Conservation (phyloP, 92 coral and sea anemone genomes). For the Epizoanthus scotinus region DNA sequence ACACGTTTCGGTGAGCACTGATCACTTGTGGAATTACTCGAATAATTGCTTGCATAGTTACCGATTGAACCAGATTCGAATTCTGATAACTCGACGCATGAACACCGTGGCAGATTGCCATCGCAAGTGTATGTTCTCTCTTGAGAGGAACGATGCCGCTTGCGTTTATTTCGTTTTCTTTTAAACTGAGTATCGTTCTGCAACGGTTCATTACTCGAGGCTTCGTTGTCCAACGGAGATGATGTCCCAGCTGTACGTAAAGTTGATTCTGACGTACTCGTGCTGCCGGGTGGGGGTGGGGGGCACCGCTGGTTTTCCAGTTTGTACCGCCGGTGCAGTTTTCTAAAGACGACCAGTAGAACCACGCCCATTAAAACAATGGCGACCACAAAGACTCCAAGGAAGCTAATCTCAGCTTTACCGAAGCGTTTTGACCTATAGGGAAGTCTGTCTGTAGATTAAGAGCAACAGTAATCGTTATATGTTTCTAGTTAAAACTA, state of each 20-base stretch:
- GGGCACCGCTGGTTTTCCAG: conserved; percentile 44
- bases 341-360: conserved; percentile 72
- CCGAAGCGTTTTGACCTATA: conserved; percentile 51
- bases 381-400: conserved; percentile 79
- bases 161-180: conserved; percentile 52
- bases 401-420: conserved; percentile 77
- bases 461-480: background rate
- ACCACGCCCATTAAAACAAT: conserved; percentile 74
- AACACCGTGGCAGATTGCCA: conserved; percentile 72
- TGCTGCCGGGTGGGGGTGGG: conserved; percentile 78
- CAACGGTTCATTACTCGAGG: conserved; percentile 64
- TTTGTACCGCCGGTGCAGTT: conserved; percentile 81
- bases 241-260: conserved; percentile 78
- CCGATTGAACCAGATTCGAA: conserved; percentile 70
- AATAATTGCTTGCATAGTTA: conserved; percentile 55
- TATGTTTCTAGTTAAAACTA: background rate
- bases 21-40: conserved; percentile 20
- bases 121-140: conserved; percentile 59
- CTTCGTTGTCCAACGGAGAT: conserved; percentile 78
- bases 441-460: conserved; percentile 37
- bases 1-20: conserved; percentile 20
- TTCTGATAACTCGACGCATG: conserved; percentile 77
- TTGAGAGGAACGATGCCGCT: conserved; percentile 45
- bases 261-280: conserved; percentile 94
- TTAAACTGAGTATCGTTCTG: conserved; percentile 36